Conservation (phyloP, 2,113 vertebrate genomes). For the Gymnorhina tibicen region DNA sequence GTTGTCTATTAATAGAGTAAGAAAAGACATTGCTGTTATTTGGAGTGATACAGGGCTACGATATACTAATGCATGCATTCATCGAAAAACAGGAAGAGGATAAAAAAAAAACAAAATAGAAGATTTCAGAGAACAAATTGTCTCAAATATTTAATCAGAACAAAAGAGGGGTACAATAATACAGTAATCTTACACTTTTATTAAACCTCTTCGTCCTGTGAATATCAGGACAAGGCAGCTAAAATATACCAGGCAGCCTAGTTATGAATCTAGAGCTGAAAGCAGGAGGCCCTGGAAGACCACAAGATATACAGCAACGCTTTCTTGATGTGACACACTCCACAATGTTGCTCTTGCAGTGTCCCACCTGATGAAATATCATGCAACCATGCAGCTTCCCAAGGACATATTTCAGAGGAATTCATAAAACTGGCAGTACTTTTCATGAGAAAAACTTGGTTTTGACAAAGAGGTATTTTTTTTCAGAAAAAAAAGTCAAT, state of each 20-base stretch:
- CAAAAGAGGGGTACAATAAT: not conserved
- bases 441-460: not conserved
- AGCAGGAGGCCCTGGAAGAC: not conserved
- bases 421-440: not conserved
- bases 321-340: not conserved
- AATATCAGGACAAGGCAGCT: not conserved
- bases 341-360: not conserved
- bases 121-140: not conserved
- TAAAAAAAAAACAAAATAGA: not conserved
- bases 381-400: not conserved
- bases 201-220: not conserved
- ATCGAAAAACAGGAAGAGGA: not conserved
- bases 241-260: not conserved
- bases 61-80: not conserved
- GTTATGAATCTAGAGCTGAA: not conserved
- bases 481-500: not conserved
- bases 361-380: not conserved
- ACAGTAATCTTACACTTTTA: not conserved
- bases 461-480: not conserved
- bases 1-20: not conserved
- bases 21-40: not conserved
- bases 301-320: not conserved
- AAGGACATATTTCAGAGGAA: not conserved
- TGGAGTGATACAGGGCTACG: not conserved
- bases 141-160: not conserved